Base-by-base conservation (phyloP, 2,797 vertebrate species). In the Melanotaenia nigrans region DNA sequence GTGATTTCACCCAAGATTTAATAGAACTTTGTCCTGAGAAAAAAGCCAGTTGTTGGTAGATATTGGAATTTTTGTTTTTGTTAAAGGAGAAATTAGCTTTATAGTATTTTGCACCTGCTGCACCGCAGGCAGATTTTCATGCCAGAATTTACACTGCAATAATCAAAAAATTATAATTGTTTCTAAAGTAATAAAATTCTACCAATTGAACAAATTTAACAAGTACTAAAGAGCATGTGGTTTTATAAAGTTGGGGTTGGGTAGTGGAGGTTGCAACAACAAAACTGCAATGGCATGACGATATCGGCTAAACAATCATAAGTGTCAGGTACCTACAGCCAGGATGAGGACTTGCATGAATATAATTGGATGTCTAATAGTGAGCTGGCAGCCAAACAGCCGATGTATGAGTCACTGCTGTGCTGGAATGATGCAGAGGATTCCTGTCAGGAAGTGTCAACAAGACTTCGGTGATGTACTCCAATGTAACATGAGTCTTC, bases 361-460 rank as follows among this genome's bases (percentile, higher is more conserved):
- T 33, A 16, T 36, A 36, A 33, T 16, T 66, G 42, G 63, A 67
- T 61, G 45, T 25, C 13, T 59, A 10, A 13, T 20, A 12, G 45
- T 68, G 54, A 68, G 40, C 54, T 61, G 58, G 32, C 33, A 18
- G 16, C 25, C 30, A 49, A 35, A 35, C 64, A 42, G 20, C 47
- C 54, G 45, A 47, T 47, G 24, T 40, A 1, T 55, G 45, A 71
- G 33, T 68, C 65, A 65, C 49, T 62, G 2, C 4, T 61, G n/a
- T 38, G 18, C 12, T 59, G 54, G 30, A n/a, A 8, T 47, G 49
- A 51, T 61, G 65, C 40, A 8, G 22, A 36, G 5, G 20, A 68
- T 25, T 61, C 6, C 22, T 30, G n/a, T 33, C 28, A 58, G 3
- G 22, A 60, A 61, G 4, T 55, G 20, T 45, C 63, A 45, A 2